These are phyloP conservation scores for Falco novaeseelandiae DNA, from an alignment of 2,797 vertebrate genomes.

Conservation along the genomic window DNA sequence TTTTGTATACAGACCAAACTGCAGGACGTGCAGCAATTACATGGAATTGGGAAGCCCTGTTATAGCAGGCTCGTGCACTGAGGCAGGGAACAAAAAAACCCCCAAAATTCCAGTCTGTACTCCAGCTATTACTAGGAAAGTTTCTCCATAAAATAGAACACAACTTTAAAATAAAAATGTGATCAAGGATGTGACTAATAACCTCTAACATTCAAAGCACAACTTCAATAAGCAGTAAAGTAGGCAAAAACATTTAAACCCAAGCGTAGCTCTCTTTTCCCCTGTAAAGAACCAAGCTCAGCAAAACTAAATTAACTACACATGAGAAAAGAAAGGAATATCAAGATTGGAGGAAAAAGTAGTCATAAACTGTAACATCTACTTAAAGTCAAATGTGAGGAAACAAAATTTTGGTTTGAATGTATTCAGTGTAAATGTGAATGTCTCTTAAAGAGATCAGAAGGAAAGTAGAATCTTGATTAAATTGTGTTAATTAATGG, in stretches of 20 bases:
- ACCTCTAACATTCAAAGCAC: background rate
- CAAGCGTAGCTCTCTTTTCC: background rate
- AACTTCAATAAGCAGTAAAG: background rate
- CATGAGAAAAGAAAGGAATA: background rate
- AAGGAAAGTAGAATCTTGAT: background rate
- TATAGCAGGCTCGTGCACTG: background rate
- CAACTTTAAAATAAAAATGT: background rate
- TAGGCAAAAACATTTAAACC: background rate
- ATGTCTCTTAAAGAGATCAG: background rate
- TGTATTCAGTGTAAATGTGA: background rate
- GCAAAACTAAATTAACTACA: background rate
- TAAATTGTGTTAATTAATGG: background rate
- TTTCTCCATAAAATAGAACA: background rate
- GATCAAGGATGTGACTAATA: background rate
- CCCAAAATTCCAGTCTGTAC: background rate
- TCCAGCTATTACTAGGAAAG: background rate
- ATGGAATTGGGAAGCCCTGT: background rate
- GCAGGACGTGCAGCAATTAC: background rate
- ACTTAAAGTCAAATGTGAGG: background rate
- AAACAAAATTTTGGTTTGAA: background rate
- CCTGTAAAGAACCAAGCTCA: background rate
- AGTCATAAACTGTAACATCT: background rate
- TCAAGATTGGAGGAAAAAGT: background rate
- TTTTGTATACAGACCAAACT: background rate
- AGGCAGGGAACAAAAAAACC: background rate